Percentiles rank a stretch among this genome's conserved stretches.
phyloP scores from a whole-genome alignment of 2,888 invertebrate genomes.

The Apamea monoglypha region DNA sequence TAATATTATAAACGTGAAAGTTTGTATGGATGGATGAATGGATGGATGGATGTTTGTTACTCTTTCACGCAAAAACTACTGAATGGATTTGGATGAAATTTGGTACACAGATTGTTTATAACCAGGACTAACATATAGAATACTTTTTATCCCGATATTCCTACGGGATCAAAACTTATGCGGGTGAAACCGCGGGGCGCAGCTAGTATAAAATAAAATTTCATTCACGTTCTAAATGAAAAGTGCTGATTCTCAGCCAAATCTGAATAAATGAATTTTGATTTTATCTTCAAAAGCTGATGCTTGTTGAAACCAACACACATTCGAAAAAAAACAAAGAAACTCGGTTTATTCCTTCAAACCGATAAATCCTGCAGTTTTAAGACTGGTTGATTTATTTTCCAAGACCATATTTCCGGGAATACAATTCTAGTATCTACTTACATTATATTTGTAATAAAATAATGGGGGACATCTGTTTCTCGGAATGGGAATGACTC shows the following conservation, averaged over 20 bases:
- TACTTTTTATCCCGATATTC: too few relatives aligned
- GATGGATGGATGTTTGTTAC: too few relatives aligned
- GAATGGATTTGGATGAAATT: too few relatives aligned
- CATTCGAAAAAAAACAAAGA: background rate
- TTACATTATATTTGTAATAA: background rate
- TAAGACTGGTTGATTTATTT: background rate
- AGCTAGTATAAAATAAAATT: background rate
- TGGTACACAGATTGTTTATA: too few relatives aligned
- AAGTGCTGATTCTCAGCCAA: background rate
- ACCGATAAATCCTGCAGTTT: background rate
- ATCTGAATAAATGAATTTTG: background rate
- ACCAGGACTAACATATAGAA: too few relatives aligned
- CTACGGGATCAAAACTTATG: too few relatives aligned
- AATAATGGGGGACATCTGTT: constrained; percentile 42
- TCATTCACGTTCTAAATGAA: background rate
- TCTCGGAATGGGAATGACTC: background rate
- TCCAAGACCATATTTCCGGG: background rate
- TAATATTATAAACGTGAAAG: too few relatives aligned
- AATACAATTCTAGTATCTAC: constrained; percentile 1
- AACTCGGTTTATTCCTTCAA: background rate
- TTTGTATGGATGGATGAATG: too few relatives aligned
- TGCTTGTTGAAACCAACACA: background rate
- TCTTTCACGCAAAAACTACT: too few relatives aligned
- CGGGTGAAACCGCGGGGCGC: too few relatives aligned
- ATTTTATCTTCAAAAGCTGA: background rate